Percentiles rank a stretch among this genome's conserved stretches.
phyloP scores from a whole-genome alignment of 2,113 vertebrate species.

The Epinephelus cyanopodus region DNA sequence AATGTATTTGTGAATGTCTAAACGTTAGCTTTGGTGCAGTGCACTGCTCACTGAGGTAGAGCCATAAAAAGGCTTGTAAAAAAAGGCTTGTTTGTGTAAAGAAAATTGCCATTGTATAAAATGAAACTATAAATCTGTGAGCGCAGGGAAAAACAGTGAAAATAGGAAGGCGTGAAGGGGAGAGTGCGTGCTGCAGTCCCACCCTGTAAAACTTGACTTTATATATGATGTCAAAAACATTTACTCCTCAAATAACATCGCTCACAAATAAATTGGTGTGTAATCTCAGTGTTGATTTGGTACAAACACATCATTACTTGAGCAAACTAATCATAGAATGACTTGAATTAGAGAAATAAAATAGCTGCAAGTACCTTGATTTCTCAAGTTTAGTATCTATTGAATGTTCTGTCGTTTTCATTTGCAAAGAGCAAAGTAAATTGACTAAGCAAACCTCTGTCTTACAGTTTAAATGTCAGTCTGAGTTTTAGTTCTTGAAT shows the following conservation, averaged over 20 bases:
- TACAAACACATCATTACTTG: not conserved
- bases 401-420: not conserved
- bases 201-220: conserved; percentile 1
- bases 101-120: not conserved
- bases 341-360: not conserved
- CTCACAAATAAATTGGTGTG: not conserved
- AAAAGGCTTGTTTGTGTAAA: conserved; percentile 30
- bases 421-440: not conserved
- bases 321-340: not conserved
- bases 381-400: not conserved
- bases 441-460: not conserved
- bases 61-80: conserved; percentile 11
- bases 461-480: not conserved
- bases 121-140: conserved; percentile 36
- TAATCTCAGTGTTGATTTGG: not conserved
- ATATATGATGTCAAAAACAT: not conserved
- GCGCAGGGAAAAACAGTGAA: not conserved
- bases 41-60: conserved; percentile 14
- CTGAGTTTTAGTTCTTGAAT: not conserved
- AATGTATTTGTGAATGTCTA: conserved; percentile 39
- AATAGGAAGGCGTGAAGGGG: not conserved
- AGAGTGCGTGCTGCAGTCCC: not conserved
- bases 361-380: not conserved
- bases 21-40: conserved; percentile 35
- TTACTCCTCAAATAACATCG: not conserved